Conservation (phyloP, 1,140 invertebrate genomes). For the Drosophila chauvacae region DNA sequence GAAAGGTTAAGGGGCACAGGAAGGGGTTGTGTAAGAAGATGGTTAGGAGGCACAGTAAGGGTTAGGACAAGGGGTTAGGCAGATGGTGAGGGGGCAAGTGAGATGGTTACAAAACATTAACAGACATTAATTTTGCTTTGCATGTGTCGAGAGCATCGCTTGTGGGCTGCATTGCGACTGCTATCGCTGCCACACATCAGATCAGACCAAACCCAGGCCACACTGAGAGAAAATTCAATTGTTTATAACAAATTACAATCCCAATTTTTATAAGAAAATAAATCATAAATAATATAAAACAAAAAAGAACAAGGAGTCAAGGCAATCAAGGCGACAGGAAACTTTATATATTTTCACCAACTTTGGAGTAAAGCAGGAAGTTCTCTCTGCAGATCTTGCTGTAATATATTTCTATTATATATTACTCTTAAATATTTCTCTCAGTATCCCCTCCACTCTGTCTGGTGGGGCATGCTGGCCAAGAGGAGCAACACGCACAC, state of each 20-base stretch:
- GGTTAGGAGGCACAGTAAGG: not conserved
- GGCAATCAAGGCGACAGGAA: no score
- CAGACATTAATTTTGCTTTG: constrained; percentile 72
- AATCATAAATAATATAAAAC: not conserved
- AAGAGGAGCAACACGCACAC: constrained; percentile 63
- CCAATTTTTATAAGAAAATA: not conserved
- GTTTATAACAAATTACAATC: not conserved
- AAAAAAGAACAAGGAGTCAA: not conserved
- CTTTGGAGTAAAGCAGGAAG: not conserved
- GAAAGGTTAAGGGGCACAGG: no score
- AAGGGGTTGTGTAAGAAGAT: not conserved
- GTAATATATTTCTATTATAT: fast-evolving
- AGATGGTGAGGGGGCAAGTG: not conserved
- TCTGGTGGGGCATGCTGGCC: not conserved
- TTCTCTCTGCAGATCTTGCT: no score
- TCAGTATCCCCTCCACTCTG: not conserved
- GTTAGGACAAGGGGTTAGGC: not conserved
- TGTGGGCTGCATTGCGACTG: not conserved
- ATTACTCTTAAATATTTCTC: not conserved
- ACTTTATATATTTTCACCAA: not conserved
- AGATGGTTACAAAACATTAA: constrained; percentile 70
- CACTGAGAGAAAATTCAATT: not conserved
- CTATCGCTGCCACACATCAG: constrained; percentile 34
- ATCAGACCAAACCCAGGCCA: constrained; percentile 4
- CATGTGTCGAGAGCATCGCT: constrained; percentile 33